phyloP scores from a whole-genome alignment of 2,888 invertebrate genomes.

The Carpatolechia fugitivella region DNA sequence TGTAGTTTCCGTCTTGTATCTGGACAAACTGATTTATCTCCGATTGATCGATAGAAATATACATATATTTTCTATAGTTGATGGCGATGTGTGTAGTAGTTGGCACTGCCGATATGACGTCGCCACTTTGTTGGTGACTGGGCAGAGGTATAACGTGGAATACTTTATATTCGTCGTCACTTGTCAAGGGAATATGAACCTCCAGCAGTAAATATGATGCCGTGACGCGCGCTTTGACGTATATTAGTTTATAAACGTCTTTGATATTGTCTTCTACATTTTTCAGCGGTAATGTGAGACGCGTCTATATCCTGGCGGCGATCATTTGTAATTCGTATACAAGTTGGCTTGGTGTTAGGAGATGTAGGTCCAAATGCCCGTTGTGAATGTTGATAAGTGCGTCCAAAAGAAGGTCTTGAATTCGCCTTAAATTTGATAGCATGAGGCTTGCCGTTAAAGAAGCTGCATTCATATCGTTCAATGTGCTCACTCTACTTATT shows the following conservation, averaged over 20 bases:
- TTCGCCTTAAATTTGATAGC: neutral
- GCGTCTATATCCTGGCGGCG: neutral
- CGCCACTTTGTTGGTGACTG: neutral
- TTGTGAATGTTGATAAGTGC: neutral
- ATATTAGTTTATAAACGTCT: neutral
- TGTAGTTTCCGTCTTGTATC: neutral
- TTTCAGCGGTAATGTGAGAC: neutral
- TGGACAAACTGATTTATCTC: slow-evolving; percentile 6
- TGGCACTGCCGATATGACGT: neutral
- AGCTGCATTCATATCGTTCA: neutral
- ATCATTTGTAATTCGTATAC: neutral
- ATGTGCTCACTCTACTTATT: neutral
- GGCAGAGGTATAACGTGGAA: neutral
- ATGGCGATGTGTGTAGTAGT: neutral
- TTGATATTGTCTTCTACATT: neutral
- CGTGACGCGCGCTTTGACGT: neutral
- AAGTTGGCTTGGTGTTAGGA: neutral
- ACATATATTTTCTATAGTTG: neutral
- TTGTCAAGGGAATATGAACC: neutral
- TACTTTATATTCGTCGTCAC: neutral
- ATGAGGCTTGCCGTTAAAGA: neutral
- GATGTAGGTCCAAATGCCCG: neutral
- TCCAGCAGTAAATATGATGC: neutral
- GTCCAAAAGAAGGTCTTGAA: neutral
- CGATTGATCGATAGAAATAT: neutral